These are phyloP conservation scores for Calliphora vicina DNA, from an alignment of 1,140 invertebrate genomes.

Conservation along the genomic window DNA sequence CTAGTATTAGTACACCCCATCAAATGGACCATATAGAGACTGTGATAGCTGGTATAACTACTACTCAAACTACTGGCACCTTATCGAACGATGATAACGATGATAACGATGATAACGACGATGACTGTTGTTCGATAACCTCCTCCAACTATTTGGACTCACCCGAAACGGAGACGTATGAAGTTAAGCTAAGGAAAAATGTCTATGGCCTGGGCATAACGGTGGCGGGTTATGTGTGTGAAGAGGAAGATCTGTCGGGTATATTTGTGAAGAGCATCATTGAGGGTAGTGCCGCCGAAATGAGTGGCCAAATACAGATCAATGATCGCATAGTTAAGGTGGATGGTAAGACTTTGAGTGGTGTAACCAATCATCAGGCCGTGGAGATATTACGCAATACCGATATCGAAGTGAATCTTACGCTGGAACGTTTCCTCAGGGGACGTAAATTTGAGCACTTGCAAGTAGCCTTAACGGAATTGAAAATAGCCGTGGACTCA, in stretches of 20 bases:
- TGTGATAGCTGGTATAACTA: slow-evolving; percentile 53
- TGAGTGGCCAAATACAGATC: slow-evolving; percentile 85
- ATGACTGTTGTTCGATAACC: slow-evolving; percentile 47
- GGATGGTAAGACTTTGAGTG: slow-evolving; percentile 80
- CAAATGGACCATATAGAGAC: slow-evolving; percentile 48
- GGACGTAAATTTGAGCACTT: slow-evolving; percentile 90
- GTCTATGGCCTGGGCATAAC: slow-evolving; percentile 74
- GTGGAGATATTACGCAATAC: slow-evolving; percentile 86
- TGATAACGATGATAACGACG: slow-evolving; percentile 41
- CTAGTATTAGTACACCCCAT: neutral
- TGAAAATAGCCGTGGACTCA: slow-evolving; percentile 70
- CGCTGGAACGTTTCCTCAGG: slow-evolving; percentile 84
- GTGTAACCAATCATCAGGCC: slow-evolving; percentile 89
- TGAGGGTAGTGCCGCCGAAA: slow-evolving; percentile 87
- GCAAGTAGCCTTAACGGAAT: slow-evolving; percentile 76
- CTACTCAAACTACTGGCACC: slow-evolving; percentile 32
- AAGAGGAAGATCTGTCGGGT: slow-evolving; percentile 83
- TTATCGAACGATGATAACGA: slow-evolving; percentile 42
- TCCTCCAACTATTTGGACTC: slow-evolving; percentile 57
- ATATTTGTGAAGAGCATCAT: slow-evolving; percentile 97
- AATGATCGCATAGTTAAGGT: slow-evolving; percentile 93
- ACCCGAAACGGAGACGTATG: slow-evolving; percentile 69
- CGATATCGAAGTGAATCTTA: slow-evolving; percentile 79
- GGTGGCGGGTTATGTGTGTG: slow-evolving; percentile 74
- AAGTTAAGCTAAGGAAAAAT: slow-evolving; percentile 71